phyloP scores from a whole-genome alignment of 2,113 vertebrate genomes.

The Corythoichthys haematopterus region DNA sequence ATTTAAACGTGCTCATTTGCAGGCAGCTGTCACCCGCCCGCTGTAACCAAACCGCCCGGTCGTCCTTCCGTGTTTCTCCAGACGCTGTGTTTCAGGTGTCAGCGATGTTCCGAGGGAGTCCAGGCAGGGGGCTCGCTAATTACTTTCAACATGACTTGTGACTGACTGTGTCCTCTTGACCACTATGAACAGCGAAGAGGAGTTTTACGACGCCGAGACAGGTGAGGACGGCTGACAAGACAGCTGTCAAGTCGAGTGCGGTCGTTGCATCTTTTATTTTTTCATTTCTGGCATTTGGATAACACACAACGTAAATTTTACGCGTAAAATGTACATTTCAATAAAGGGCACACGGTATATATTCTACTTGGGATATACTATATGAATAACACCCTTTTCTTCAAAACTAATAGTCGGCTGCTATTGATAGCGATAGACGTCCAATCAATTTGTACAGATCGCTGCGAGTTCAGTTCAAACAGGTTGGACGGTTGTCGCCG shows the following conservation, averaged over 20 bases:
- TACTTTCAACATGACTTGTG: constrained; percentile 57
- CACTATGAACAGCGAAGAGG: constrained; percentile 93
- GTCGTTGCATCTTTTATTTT: not conserved
- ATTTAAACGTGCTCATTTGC: not conserved
- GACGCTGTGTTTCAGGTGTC: constrained; percentile 26
- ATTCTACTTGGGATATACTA: no score
- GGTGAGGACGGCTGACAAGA: constrained; percentile 64
- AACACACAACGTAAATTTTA: no score
- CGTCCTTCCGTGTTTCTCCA: constrained; percentile 29
- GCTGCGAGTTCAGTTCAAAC: no score
- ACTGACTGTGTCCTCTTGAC: constrained; percentile 52
- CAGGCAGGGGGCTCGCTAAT: constrained; percentile 37
- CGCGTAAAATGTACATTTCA: no score
- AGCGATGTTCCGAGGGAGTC: constrained; percentile 46
- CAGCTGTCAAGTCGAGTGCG: not conserved
- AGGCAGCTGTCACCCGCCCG: not conserved
- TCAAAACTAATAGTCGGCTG: no score
- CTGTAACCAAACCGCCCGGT: constrained; percentile 4
- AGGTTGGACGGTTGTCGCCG: no score
- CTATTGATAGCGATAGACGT: no score
- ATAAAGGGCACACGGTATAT: no score
- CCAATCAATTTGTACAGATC: no score
- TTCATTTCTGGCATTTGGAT: no score
- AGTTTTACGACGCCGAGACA: constrained; percentile 96
- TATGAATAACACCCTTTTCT: no score